Percentiles rank a stretch among this genome's conserved stretches.
phyloP scores from a whole-genome alignment of 2,113 vertebrate species.

The Oreotragus oreotragus region DNA sequence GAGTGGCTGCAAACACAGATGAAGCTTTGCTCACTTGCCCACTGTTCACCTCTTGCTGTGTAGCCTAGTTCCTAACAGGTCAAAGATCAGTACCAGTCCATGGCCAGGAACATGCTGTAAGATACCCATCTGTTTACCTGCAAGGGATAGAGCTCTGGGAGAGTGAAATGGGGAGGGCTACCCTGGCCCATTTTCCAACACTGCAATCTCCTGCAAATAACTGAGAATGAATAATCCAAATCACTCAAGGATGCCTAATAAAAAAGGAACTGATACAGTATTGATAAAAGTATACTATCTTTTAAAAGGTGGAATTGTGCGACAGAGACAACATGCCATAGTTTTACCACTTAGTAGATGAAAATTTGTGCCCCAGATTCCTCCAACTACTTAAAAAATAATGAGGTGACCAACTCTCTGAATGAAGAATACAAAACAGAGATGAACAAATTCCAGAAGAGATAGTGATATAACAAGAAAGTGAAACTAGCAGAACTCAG shows the following conservation, averaged over 20 bases:
- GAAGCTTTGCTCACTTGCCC: background rate
- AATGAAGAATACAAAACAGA: background rate
- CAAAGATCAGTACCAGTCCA: background rate
- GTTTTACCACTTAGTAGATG: background rate
- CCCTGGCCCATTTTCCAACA: background rate
- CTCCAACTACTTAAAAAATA: background rate
- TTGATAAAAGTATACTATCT: background rate
- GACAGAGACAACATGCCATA: background rate
- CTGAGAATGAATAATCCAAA: background rate
- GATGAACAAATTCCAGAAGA: background rate
- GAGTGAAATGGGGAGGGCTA: background rate
- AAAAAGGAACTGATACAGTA: background rate
- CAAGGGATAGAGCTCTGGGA: background rate
- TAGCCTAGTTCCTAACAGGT: background rate
- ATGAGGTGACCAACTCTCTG: background rate
- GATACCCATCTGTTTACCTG: background rate
- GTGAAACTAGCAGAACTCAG: background rate
- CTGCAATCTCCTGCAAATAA: background rate
- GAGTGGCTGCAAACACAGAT: background rate
- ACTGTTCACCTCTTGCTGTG: background rate
- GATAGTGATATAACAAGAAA: background rate
- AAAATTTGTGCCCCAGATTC: background rate
- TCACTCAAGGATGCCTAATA: background rate
- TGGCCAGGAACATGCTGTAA: background rate
- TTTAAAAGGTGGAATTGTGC: background rate